Conservation (phyloP, 2,888 invertebrate species). For the Cheilosia grossa region DNA sequence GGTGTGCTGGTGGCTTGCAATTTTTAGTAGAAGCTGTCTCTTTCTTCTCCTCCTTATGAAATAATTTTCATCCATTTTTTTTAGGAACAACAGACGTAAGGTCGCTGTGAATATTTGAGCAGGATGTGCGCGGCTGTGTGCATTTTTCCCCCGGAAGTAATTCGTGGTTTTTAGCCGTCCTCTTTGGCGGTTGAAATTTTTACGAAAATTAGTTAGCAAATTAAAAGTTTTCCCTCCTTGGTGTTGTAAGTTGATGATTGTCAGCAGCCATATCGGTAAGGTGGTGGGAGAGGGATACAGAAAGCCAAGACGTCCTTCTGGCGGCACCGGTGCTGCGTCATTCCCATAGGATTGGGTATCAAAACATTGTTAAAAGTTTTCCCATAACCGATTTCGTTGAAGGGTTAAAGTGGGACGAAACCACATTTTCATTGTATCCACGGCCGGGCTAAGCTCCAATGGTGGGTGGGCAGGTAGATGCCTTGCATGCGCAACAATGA, state of each 20-base stretch:
- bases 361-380: constrained; percentile 57
- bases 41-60: neutral
- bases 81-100: constrained; percentile 21
- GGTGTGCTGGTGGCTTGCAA: constrained; percentile 11
- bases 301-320: neutral
- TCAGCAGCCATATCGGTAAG: constrained; percentile 4
- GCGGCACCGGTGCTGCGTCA: constrained; percentile 19
- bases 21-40: constrained; percentile 9
- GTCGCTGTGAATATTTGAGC: constrained; percentile 41
- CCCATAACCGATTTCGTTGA: constrained; percentile 39
- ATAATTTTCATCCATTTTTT: constrained; percentile 2
- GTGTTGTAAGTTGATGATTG: constrained; percentile 66
- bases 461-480: neutral
- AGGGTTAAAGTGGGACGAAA: constrained; percentile 34
- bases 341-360: constrained; percentile 29
- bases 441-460: neutral
- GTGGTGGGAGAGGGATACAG: neutral
- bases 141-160: constrained; percentile 55
- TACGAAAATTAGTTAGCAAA: constrained; percentile 69
- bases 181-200: constrained; percentile 44
- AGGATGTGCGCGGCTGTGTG: constrained; percentile 16
- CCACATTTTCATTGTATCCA: constrained; percentile 22
- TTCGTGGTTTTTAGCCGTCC: constrained; percentile 63
- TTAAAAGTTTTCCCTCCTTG: constrained; percentile 65
- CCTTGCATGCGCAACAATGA: constrained; percentile 32